Conservation (phyloP, 2,888 invertebrate genomes). For the Pherbina coryleti region DNA sequence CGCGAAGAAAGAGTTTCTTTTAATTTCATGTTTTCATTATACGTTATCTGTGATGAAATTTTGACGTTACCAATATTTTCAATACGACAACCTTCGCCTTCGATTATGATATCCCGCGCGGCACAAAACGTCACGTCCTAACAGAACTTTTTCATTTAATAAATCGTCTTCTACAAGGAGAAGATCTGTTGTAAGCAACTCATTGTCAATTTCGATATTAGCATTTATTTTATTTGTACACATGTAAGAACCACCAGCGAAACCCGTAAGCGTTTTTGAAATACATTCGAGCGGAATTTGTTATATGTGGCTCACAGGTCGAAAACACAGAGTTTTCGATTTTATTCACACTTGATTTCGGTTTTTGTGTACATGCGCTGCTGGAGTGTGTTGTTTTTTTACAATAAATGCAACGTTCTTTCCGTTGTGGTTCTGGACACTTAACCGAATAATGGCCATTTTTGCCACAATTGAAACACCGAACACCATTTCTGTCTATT, state of each 20-base stretch:
- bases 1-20: slow-evolving; percentile 25
- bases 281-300: neutral
- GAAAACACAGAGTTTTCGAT: neutral
- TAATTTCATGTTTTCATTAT: neutral
- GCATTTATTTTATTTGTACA: slow-evolving; percentile 35
- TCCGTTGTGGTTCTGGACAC: neutral
- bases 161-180: slow-evolving; percentile 19
- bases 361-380: neutral
- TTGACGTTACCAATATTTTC: slow-evolving; percentile 3
- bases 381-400: neutral
- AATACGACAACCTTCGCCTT: slow-evolving; percentile 40
- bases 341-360: neutral
- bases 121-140: slow-evolving; percentile 40
- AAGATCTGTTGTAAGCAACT: slow-evolving; percentile 5
- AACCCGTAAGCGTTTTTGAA: slow-evolving; percentile 27
- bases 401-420: neutral
- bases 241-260: slow-evolving; percentile 40
- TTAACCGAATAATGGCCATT: slow-evolving; percentile 1
- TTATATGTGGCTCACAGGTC: neutral
- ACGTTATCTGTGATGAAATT: neutral
- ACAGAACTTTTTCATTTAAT: slow-evolving; percentile 29
- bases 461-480: slow-evolving; percentile 4
- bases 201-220: slow-evolving; percentile 33
- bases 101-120: slow-evolving; percentile 38
- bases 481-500: neutral